phyloP scores from a whole-genome alignment of 2,113 vertebrate genomes.

The Rattus norvegicus region DNA sequence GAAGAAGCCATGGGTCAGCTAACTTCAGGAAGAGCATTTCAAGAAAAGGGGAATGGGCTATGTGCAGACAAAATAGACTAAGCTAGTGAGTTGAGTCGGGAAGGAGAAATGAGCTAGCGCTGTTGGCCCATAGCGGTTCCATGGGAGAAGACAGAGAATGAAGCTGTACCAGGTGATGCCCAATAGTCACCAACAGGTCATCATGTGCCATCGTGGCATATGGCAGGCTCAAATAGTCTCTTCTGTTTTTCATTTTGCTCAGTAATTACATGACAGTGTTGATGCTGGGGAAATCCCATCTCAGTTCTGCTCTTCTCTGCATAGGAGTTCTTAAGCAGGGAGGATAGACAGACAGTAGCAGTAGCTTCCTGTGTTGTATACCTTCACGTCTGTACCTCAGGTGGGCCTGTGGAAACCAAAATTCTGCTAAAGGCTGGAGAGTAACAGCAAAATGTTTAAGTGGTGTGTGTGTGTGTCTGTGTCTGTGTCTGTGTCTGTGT shows the following conservation, averaged over 20 bases:
- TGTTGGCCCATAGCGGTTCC: background rate
- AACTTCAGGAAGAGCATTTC: background rate
- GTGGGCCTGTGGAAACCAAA: background rate
- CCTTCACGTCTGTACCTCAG: background rate
- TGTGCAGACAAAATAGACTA: background rate
- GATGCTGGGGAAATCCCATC: background rate
- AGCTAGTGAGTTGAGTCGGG: background rate
- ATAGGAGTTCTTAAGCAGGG: background rate
- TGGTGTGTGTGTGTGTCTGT: background rate
- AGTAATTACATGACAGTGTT: background rate
- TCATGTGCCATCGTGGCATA: accelerated
- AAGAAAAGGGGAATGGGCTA: background rate
- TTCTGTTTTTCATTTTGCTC: background rate
- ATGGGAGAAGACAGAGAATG: background rate
- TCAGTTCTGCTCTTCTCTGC: background rate
- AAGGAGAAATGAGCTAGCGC: background rate
- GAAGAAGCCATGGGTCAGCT: background rate
- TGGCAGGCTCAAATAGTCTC: background rate
- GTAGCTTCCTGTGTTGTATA: background rate
- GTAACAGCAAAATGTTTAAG: background rate
- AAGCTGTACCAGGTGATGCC: background rate
- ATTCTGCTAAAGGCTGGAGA: background rate
- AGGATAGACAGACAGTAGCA: background rate
- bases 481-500: too few relatives aligned
- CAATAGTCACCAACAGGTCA: background rate